Evolutionary conservation across 2,888 invertebrate species (phyloP), one percentile per base, ranked within the genome.

Genomic region (Daptonema setosum): DNA sequence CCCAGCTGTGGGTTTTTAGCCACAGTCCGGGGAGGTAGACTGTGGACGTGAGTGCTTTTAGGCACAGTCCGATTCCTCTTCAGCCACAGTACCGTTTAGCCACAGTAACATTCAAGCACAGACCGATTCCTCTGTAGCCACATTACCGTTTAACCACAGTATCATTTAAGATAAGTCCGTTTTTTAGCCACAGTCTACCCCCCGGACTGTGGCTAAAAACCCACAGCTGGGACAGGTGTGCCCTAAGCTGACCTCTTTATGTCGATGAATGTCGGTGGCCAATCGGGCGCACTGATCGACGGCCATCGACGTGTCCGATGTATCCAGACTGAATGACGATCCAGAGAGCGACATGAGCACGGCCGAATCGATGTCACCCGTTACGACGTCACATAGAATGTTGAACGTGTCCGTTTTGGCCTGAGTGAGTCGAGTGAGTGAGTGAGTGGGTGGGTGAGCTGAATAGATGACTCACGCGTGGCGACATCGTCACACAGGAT

Each of bases 401-500:
- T 95, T 95, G 66, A 95, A 87, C 54, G 93, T 90, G 70, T 97
- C 97, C 14, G 84, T 87, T 76, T 93, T 93, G 3, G 87, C 82
- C 75, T 93, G 90, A 17, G 26, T 25, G 47, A 8, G 11, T 11
- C 11, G 41, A 20, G 11, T 41, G 20, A 41, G 41, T 41, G 41
- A 41, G 41, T 11, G 41, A 41, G 20, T 11, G 11, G 41, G 41
- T 41, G 20, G 11, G 11, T 41, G 20, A 41, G 20, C 11, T 41
- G 41, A 41, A 11, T 14, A 41, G 41, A 14, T 41, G 41, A 41
- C 11, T 41, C 20, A 14, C 11, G 20, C 11, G 41, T n/a, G n/a
- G n/a, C n/a, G n/a, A 97, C 73, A 54, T 97, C 85, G 74, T 99
- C 97, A 47, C 90, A 86, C 80, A 95, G 83, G 51, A 99, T 93